Evolutionary conservation across 2,113 vertebrate species (phyloP), one percentile per base, ranked within the genome.

Genomic region (Petrocephalus zakoni): DNA sequence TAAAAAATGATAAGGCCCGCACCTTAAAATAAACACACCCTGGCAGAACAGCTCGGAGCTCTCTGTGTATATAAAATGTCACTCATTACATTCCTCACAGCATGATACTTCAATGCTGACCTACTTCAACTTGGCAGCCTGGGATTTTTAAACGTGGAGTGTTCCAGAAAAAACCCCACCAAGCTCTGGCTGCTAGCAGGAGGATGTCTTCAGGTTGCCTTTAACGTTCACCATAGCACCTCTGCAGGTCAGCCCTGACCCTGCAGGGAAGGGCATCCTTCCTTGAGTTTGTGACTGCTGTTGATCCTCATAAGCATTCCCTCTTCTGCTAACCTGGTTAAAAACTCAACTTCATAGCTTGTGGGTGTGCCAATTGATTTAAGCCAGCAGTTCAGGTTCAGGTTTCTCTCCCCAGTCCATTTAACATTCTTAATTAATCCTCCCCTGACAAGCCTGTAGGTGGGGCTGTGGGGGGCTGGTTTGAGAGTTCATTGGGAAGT

Each of bases 61-160:
- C 29, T 75, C 11, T 42, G 15, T 78, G 4, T 78, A 5, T 78
- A 42, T 78, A 78, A 78, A 78, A 68, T 34, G 72, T 78, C 29
- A 34, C 72, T 78, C 72, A 72, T 72, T 72, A 37, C 1, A 37
- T 2, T 29, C 4, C 4, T 17, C 29, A 6, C 29, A 78, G 29
- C 17, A 78, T 19, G 34, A 37, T 78, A 34, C 34, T 34, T 78
- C 34, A 78, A 21, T 42, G 34, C 72, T 19, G 72, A 78, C 72
- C 72, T 78, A 78, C 72, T 78, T 78, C 72, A 42, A 42, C 72
- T 68, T 78, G 72, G 72, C 72, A 78, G 72, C 34, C 72, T 78
- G 72, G 6, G 72, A 19, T 78, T 78, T 78, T 34, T 78, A 78
- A 78, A 78, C 72, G 4, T 34, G 72, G 72, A 42, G 34, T 42